Evolutionary conservation across 2,113 vertebrate species (phyloP), one percentile per base, ranked within the genome.

Genomic region (Coregonus clupeaformis): DNA sequence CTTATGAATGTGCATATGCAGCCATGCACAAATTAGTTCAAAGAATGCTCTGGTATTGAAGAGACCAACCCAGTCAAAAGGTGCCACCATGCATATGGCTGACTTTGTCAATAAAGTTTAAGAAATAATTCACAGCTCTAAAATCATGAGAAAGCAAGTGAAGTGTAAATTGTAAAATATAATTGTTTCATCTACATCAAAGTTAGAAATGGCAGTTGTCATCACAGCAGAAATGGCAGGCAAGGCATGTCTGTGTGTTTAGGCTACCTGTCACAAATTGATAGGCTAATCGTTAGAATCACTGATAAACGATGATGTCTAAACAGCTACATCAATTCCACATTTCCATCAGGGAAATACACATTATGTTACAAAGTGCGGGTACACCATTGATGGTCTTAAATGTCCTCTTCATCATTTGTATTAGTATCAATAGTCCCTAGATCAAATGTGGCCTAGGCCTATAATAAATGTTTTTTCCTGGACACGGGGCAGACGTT

Each of bases 121-220:
- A 18, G 20, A 16, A 20, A 29, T 49, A 30, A 75, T 62, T 74
- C 45, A 73, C n/a, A 59, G 25, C 20, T 71, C 24, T n/a, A 72
- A 79, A 72, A 64, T 65, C 22, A 63, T 4, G 6, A 30, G 49
- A 4, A 78, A 20, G 59, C 29, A 67, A 6, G 16, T 63, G 3
- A 27, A 63, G n/a, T 72, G 3, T 12, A 62, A 63, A 42, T 42
- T 52, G 27, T 49, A 64, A 83, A 77, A n/a, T 29, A 36, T 42
- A 66, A 1, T 71, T 32, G 57, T 60, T 72, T 49, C 36, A 60
- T 69, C 71, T 60, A 9, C 22, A 78, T 76, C 7, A 65, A 13
- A 62, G 32, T 52, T 81, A 77, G 60, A 84, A 90, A 88, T 0
- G 84, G 84, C 87, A 89, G 85, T 84, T 49, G 60, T 63, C 25